phyloP scores from a whole-genome alignment of 2,113 vertebrate genomes.

The Mirza zaza region DNA sequence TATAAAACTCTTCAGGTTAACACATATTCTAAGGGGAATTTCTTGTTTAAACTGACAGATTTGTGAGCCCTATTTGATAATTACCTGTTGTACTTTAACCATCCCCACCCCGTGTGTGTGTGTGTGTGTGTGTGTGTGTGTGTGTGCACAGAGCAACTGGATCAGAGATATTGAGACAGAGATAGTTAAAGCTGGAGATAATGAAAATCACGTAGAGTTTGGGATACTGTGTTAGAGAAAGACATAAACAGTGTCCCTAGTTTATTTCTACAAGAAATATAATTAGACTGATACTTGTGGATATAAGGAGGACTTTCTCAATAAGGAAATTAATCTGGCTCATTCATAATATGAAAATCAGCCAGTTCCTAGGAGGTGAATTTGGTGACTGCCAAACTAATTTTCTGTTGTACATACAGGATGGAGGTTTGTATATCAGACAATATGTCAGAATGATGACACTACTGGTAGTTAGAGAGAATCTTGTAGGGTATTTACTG shows the following conservation, averaged over 20 bases:
- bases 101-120: no score
- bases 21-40: background rate
- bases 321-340: background rate
- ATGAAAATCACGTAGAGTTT: background rate
- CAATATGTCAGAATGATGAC: background rate
- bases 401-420: background rate
- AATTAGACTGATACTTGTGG: background rate
- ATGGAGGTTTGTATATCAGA: background rate
- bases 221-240: background rate
- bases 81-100: background rate
- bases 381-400: background rate
- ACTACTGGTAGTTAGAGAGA: background rate
- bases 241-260: background rate
- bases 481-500: background rate
- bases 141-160: background rate
- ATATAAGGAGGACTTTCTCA: background rate
- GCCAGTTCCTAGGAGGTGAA: background rate
- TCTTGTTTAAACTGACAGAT: background rate
- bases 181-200: background rate
- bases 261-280: conserved; percentile 1
- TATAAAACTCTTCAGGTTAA: background rate
- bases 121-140: background rate
- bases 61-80: background rate
- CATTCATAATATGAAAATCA: conserved; percentile 5
- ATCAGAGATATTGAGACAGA: background rate